Conservation (phyloP, 2,113 vertebrate genomes). For the Dissostichus mawsoni region DNA sequence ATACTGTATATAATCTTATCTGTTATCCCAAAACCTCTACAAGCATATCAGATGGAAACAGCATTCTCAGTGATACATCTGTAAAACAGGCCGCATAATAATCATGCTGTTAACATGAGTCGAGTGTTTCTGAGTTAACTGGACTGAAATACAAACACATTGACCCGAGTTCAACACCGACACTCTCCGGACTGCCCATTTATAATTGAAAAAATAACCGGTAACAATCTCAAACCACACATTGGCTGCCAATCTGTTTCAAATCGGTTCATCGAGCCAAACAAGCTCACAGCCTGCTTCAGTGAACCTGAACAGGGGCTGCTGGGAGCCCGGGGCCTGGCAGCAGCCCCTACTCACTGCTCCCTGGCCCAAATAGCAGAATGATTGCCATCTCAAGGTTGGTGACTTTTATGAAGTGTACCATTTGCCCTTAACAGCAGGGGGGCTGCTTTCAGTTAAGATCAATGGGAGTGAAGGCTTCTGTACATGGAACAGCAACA, state of each 20-base stretch:
- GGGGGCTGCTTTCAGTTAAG: slow-evolving; percentile 58
- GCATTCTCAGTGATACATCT: too few relatives aligned
- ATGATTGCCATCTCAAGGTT: slow-evolving; percentile 73
- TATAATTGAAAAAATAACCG: slow-evolving; percentile 56
- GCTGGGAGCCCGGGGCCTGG: slow-evolving; percentile 25
- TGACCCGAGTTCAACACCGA: slow-evolving; percentile 52
- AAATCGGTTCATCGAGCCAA: slow-evolving; percentile 7
- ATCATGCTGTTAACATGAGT: slow-evolving; percentile 26
- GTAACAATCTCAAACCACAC: slow-evolving; percentile 38
- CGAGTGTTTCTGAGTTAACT: slow-evolving; percentile 39
- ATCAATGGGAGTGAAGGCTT: slow-evolving; percentile 37
- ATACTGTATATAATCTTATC: background rate
- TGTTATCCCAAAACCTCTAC: background rate
- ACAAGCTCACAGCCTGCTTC: slow-evolving; percentile 14
- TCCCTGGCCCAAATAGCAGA: slow-evolving; percentile 64
- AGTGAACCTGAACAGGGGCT: slow-evolving; percentile 54
- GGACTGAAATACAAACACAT: slow-evolving; percentile 55
- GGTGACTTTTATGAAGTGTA: slow-evolving; percentile 68
- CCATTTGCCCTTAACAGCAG: slow-evolving; percentile 39
- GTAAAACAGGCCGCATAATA: background rate
- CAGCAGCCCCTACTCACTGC: slow-evolving; percentile 50
- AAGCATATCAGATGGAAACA: background rate
- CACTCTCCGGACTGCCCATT: slow-evolving; percentile 38
- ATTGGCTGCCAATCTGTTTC: slow-evolving; percentile 41
- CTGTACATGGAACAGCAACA: background rate